Evolutionary conservation across 2,113 vertebrate genomes (phyloP), one percentile per base, ranked within the genome.

Genomic region (Coryphaenoides rupestris): DNA sequence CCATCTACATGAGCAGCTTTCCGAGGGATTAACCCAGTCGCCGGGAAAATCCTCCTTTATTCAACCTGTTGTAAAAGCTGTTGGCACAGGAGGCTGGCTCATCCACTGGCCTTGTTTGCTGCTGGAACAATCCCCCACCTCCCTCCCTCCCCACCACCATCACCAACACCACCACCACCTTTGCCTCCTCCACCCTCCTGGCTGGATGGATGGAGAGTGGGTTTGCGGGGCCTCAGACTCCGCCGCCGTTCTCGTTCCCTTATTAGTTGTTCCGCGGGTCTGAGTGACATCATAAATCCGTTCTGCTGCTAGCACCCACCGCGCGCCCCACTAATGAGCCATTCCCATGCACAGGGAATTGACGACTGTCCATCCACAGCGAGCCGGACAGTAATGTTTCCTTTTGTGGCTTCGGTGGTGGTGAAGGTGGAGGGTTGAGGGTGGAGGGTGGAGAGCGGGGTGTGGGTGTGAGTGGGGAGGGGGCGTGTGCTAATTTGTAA

Each of bases 11-110:
- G 95, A 96, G 94, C 95, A 98, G 96, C 98, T 98, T 99, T 98
- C 97, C 92, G 87, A 87, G 92, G 95, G 97, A 96, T 98, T 99
- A 98, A 98, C 96, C 98, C 95, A 90, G 94, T 96, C 94, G 94
- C 93, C 91, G 95, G 95, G 94, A 97, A 99, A 99, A 99, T 98
- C 97, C 97, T 95, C 95, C 97, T 99, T 99, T 99, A 99, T 98
- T 95, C 96, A 98, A 98, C 97, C 97, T 98, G 96, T 98, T 98
- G 97, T 97, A 95, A 97, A 98, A 97, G 97, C 95, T 98, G 95
- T 95, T 95, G 96, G 96, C 96, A 94, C 92, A 84, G 94, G 94
- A 92, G 92, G 93, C 92, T 91, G 94, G 92, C 91, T 95, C 94
- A 94, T 96, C 94, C 95, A 93, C 90, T 79, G 80, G 93, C 92